Conservation (phyloP, 37 sponge, comb jelly and placozoan genomes). For the Cliona cf. orientalis region DNA sequence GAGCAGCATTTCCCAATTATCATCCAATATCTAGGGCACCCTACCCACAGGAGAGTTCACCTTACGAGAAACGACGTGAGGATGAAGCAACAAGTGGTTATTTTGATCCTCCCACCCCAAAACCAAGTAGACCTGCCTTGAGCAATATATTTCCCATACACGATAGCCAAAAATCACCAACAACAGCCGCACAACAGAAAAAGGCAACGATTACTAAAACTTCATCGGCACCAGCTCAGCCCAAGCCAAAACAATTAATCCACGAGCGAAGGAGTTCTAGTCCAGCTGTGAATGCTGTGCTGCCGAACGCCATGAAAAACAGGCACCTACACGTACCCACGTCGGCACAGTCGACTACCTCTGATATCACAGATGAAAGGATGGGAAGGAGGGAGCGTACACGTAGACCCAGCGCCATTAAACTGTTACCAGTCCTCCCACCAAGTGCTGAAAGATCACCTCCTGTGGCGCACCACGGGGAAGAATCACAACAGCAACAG, state of each 20-base stretch:
- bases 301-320: background rate
- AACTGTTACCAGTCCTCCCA: background rate
- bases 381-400: slow-evolving; percentile 14
- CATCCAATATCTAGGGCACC: no score
- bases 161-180: background rate
- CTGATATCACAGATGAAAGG: background rate
- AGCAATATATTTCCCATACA: slow-evolving; percentile 30
- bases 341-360: background rate
- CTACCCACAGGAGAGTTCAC: no score
- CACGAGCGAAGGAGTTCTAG: background rate
- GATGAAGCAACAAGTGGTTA: background rate
- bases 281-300: background rate
- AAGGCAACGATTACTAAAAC: no score
- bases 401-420: slow-evolving; percentile 7
- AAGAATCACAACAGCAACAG: background rate
- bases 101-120: background rate
- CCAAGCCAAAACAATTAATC: no score
- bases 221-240: background rate
- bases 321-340: background rate
- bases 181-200: no score
- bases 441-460: background rate
- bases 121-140: slow-evolving; percentile 18
- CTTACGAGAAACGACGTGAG: background rate
- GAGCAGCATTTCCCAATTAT: no score
- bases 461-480: background rate